A percentile compares a stretch with the other conserved stretches of the same genome.
Evolutionary conservation across 2,797 vertebrate genomes (phyloP).

Genomic region (Anomalospiza imberbis): DNA sequence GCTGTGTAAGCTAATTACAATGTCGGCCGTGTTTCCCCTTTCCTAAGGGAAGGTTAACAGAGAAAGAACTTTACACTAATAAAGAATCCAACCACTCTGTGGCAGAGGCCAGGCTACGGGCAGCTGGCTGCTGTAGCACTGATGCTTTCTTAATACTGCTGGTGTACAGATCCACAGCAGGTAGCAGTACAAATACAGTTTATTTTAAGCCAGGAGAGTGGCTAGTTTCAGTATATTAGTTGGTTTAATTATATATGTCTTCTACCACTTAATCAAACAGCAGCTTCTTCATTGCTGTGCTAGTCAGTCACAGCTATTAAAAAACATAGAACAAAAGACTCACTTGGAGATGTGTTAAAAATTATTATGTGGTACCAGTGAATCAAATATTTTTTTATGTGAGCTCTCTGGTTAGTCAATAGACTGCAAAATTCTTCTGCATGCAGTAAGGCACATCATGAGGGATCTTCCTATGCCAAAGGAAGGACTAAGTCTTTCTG

Average conservation of each 20-base stretch:
- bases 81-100: background rate
- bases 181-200: background rate
- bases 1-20: background rate
- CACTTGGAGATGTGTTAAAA: background rate
- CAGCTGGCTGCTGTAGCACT: background rate
- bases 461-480: background rate
- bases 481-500: background rate
- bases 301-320: background rate
- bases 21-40: background rate
- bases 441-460: background rate
- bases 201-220: background rate
- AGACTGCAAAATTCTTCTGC: background rate
- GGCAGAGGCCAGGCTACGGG: background rate
- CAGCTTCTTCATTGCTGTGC: background rate
- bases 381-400: background rate
- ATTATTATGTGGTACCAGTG: background rate
- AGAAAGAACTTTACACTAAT: slow-evolving; percentile 1
- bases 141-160: background rate
- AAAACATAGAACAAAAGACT: background rate
- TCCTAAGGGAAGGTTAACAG: slow-evolving; percentile 43
- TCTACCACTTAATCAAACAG: background rate
- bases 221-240: background rate
- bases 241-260: background rate
- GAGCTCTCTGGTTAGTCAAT: background rate
- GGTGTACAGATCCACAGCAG: background rate